Percentiles rank a stretch among this genome's conserved stretches.
These are phyloP conservation scores for Scomberomorus guttatus DNA, from an alignment of 2,797 vertebrate genomes.

Conservation along the genomic window DNA sequence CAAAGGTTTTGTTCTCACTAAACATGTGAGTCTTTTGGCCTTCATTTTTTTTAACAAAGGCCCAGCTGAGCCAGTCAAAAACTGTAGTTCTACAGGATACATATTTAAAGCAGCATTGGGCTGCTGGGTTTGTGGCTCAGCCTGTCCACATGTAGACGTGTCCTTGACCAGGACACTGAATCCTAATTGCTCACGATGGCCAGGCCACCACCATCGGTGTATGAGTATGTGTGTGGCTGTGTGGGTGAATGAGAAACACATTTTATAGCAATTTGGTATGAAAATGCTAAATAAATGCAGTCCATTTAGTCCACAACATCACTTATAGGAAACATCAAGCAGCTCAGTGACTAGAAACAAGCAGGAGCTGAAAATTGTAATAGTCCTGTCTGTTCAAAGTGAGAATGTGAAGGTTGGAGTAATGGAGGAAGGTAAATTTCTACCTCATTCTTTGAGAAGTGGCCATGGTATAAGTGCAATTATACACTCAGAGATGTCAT, in stretches of 20 bases:
- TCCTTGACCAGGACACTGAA: background rate
- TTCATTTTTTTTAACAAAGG: background rate
- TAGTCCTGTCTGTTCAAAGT: background rate
- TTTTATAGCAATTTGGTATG: background rate
- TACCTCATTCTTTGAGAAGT: background rate
- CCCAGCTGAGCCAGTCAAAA: background rate
- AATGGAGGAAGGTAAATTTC: background rate
- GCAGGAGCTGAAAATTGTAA: background rate
- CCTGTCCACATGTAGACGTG: background rate
- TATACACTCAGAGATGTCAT: background rate
- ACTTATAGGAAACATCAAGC: background rate
- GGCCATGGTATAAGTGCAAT: background rate
- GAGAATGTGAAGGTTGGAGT: background rate
- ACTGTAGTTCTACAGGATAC: background rate
- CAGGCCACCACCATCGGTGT: too few species aligned
- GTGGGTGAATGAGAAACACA: too few species aligned
- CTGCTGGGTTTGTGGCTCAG: background rate
- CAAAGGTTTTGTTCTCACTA: too few species aligned
- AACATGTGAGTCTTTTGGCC: background rate
- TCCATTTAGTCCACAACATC: background rate
- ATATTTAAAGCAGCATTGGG: background rate
- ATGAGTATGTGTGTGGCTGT: too few species aligned
- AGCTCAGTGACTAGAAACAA: background rate
- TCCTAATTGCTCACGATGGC: too few species aligned
- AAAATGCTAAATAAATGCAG: background rate